phyloP scores from a whole-genome alignment of 1,140 invertebrate genomes.

The Magallana angulata region DNA sequence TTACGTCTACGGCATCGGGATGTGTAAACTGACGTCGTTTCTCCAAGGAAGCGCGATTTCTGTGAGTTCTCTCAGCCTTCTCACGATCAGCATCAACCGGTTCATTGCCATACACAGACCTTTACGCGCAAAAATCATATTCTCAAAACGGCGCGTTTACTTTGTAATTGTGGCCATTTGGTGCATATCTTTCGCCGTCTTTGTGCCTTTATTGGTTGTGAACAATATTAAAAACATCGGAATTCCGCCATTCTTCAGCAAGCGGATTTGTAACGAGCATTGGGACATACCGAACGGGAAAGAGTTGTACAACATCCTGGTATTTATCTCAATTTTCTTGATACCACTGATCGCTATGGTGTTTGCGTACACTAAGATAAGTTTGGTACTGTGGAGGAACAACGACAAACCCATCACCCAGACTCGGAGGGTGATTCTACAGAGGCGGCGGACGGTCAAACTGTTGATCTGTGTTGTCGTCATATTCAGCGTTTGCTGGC shows the following conservation, averaged over 20 bases:
- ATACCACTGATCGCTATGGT: constrained; percentile 89
- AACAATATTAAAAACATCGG: constrained; percentile 59
- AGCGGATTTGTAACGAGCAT: constrained; percentile 61
- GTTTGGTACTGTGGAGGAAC: constrained; percentile 88
- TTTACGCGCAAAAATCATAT: constrained; percentile 66
- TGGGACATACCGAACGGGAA: constrained; percentile 54
- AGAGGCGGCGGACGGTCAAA: constrained; percentile 68
- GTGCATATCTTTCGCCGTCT: constrained; percentile 59
- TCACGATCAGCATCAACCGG: constrained; percentile 76
- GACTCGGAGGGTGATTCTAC: constrained; percentile 59
- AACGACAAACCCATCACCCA: constrained; percentile 81
- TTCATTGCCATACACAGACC: constrained; percentile 70
- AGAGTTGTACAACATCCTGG: constrained; percentile 83
- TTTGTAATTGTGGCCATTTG: constrained; percentile 63
- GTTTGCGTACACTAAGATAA: constrained; percentile 90
- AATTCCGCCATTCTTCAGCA: constrained; percentile 54
- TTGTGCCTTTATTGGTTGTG: constrained; percentile 64
- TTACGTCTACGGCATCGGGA: constrained; percentile 88
- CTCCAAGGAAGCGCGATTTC: constrained; percentile 70
- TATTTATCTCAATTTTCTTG: constrained; percentile 87
- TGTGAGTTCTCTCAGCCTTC: constrained; percentile 75
- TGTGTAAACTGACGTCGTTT: constrained; percentile 82
- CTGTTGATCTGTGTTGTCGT: constrained; percentile 69
- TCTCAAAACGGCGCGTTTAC: constrained; percentile 62
- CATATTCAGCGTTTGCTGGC: constrained; percentile 71